These are phyloP conservation scores for Coptodon bakossiorum DNA, from an alignment of 2,113 vertebrate genomes.

Conservation along the genomic window DNA sequence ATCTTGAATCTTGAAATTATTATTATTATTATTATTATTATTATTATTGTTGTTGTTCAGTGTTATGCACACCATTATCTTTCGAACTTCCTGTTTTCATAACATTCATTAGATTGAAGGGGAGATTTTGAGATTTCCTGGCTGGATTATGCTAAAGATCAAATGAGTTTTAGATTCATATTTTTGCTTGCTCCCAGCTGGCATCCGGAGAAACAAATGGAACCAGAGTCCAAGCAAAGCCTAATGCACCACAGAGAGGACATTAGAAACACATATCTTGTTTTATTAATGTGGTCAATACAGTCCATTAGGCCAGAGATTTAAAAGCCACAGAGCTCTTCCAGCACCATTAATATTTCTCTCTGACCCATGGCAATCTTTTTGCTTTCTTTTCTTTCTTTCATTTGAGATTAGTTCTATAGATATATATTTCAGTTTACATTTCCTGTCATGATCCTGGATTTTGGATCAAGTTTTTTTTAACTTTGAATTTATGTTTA, in stretches of 20 bases:
- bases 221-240: slow-evolving; percentile 33
- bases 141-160: slow-evolving; percentile 6
- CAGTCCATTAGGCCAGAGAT: slow-evolving; percentile 69
- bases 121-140: background rate
- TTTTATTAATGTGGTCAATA: slow-evolving; percentile 74
- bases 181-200: slow-evolving; percentile 13
- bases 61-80: background rate
- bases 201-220: slow-evolving; percentile 54
- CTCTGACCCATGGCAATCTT: slow-evolving; percentile 38
- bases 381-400: slow-evolving; percentile 14
- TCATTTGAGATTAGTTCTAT: background rate
- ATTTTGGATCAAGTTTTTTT: background rate
- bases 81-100: background rate
- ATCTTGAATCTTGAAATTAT: background rate
- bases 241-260: slow-evolving; percentile 67
- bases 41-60: background rate
- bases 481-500: background rate
- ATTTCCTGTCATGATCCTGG: background rate
- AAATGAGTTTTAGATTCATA: slow-evolving; percentile 27
- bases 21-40: rapidly evolving
- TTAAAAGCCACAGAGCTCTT: slow-evolving; percentile 61
- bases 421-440: background rate
- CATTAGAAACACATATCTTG: slow-evolving; percentile 72
- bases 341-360: slow-evolving; percentile 61
- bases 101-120: background rate